Base-by-base conservation (phyloP, 1,140 invertebrate species). In the Euschistus heros region DNA sequence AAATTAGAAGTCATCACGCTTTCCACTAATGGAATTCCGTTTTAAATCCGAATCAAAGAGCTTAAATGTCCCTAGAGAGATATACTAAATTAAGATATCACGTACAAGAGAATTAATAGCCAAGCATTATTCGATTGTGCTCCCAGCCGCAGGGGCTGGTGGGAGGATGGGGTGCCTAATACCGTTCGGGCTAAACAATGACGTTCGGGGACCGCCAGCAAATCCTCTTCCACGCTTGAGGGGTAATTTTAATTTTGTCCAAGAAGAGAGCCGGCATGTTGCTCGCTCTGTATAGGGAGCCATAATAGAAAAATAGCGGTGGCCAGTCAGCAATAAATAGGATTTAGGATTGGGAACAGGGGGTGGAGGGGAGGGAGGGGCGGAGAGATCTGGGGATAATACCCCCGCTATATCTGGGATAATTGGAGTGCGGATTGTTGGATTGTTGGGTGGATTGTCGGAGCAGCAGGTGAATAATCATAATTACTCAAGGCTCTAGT, bases 261-360 rank as follows among this genome's bases (percentile, higher is more conserved):
- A 30, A 61, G 59, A 44, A 22, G 59, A 61, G 59, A 44, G 59
- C 2, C n/a, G 26, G 55, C 13, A 30, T 14, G 59, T 14, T 26
- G 17, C 24, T 14, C 5, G 10, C 2, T 2, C 27, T 27, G 42
- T 18, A 18, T 26, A 44, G 59, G 6, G 55, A 33, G 59, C 7
- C 26, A 61, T 61, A 61, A 61, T 61, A 61, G 59, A 61, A 61
- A 61, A 61, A 61, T 61, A 61, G 26, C 30, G 59, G 30, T 33
- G 59, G 18, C 59, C 59, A 61, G 59, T 61, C 59, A 61, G 59
- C 59, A 61, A 61, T 61, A 61, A 61, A 61, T 61, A 61, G 59
- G 59, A 61, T 61, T 61, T 61, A 17, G 59, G 37, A 61, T 42
- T 61, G 17, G 59, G 10, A 18, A 24, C 14, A 13, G 55, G 8